Percentiles rank a stretch among this genome's conserved stretches.
phyloP scores from a whole-genome alignment of 1,140 invertebrate genomes.

The Pachyrhynchus sulphureomaculatus region DNA sequence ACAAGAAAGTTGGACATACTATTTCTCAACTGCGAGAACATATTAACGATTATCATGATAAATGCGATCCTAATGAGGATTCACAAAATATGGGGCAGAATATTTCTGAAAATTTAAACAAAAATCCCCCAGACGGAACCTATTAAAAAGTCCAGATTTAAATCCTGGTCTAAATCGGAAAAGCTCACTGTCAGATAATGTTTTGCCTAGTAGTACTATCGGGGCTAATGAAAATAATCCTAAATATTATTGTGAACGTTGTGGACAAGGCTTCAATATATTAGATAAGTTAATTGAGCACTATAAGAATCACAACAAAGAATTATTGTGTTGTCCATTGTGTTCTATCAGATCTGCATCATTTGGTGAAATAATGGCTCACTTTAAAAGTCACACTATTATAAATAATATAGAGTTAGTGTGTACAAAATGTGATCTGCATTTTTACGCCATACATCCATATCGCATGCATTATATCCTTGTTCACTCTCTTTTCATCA shows the following conservation, averaged over 20 bases:
- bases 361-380: background rate
- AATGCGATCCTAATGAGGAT: no score
- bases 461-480: background rate
- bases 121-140: no score
- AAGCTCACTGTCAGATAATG: no score
- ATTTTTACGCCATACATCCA: background rate
- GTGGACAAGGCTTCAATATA: background rate
- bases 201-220: no score
- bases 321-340: constrained; percentile 1
- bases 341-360: background rate
- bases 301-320: background rate
- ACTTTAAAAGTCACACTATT: constrained; percentile 10
- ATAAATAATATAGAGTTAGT: constrained; percentile 1
- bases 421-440: background rate
- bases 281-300: background rate
- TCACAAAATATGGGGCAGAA: no score
- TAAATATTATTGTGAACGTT: constrained; percentile 13
- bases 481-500: background rate
- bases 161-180: no score
- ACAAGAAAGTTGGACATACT: no score
- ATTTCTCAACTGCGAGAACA: no score
- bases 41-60: no score
- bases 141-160: no score
- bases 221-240: background rate
- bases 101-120: no score